A percentile compares a stretch with the other conserved stretches of the same genome.
These are phyloP conservation scores for Drosophila hamatofila DNA, from an alignment of 2,888 invertebrate species.

Conservation along the genomic window DNA sequence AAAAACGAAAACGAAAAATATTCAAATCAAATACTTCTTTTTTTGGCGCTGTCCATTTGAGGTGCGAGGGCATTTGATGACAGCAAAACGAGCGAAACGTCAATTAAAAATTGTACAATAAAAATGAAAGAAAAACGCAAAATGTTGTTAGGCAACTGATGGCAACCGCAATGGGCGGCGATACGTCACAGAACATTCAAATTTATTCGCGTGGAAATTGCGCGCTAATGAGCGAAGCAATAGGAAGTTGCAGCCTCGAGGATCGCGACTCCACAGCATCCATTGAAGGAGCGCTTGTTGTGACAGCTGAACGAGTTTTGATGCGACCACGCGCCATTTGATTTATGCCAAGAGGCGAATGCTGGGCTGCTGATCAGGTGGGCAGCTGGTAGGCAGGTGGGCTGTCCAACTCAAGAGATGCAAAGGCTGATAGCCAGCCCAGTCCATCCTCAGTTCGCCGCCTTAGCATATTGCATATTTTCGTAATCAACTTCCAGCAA, in stretches of 20 bases:
- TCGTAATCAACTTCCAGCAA: constrained; percentile 66
- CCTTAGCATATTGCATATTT: constrained; percentile 40
- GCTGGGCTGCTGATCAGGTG: constrained; percentile 32
- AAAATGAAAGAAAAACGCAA: constrained; percentile 15
- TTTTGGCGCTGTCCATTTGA: constrained; percentile 52
- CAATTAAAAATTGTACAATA: constrained; percentile 67
- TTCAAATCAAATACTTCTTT: constrained; percentile 11
- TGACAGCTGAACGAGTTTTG: constrained; percentile 54
- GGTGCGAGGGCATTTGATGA: constrained; percentile 63
- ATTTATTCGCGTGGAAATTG: constrained; percentile 79
- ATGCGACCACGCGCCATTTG: constrained; percentile 75
- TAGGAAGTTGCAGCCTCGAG: constrained; percentile 20
- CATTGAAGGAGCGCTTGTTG: constrained; percentile 12
- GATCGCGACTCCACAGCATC: not conserved
- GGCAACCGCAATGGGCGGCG: constrained; percentile 49
- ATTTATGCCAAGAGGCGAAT: constrained; percentile 54
- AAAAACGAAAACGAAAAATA: constrained; percentile 11
- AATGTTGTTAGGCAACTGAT: constrained; percentile 63
- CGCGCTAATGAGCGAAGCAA: constrained; percentile 66
- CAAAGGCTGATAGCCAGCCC: constrained; percentile 24
- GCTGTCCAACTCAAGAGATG: constrained; percentile 16
- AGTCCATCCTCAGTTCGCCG: not conserved
- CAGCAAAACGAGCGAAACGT: constrained; percentile 72
- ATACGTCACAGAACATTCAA: constrained; percentile 82
- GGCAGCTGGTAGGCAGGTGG: constrained; percentile 15